These are phyloP conservation scores for Diaperis boleti DNA, from an alignment of 2,888 invertebrate species.

Conservation along the genomic window DNA sequence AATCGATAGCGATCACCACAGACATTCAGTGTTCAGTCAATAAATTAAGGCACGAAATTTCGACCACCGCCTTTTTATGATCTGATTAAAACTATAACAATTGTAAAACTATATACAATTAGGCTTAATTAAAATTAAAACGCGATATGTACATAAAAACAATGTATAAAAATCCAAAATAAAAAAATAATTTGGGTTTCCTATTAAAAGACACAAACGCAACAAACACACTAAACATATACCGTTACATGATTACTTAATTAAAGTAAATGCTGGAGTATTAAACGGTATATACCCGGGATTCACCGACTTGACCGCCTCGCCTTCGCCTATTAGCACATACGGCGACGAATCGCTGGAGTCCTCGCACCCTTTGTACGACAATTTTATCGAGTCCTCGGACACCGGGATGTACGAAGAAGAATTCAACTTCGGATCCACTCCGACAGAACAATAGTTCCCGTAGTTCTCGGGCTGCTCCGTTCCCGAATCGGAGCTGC, in stretches of 20 bases:
- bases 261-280: slow-evolving; percentile 28
- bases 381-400: slow-evolving; percentile 41
- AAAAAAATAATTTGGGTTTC: slow-evolving; percentile 6
- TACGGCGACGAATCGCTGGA: slow-evolving; percentile 48
- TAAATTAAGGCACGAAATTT: slow-evolving; percentile 50
- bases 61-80: slow-evolving; percentile 30
- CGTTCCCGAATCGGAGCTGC: slow-evolving; percentile 67
- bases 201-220: slow-evolving; percentile 20
- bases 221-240: slow-evolving; percentile 33
- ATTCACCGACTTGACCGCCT: slow-evolving; percentile 53
- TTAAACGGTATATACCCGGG: slow-evolving; percentile 50
- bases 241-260: slow-evolving; percentile 33
- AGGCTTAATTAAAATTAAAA: slow-evolving; percentile 30
- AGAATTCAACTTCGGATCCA: slow-evolving; percentile 44
- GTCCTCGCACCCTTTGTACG: slow-evolving; percentile 48
- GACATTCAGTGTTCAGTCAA: slow-evolving; percentile 46
- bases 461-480: slow-evolving; percentile 61
- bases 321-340: slow-evolving; percentile 54
- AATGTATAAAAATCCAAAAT: slow-evolving; percentile 31
- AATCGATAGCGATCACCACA: slow-evolving; percentile 43
- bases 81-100: slow-evolving; percentile 33
- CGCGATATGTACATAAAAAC: slow-evolving; percentile 37
- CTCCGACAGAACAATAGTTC: slow-evolving; percentile 58
- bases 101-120: slow-evolving; percentile 33
- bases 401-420: slow-evolving; percentile 50